Evolutionary conservation across 2,888 invertebrate species (phyloP).

Genomic region (Isoperla grammatica): DNA sequence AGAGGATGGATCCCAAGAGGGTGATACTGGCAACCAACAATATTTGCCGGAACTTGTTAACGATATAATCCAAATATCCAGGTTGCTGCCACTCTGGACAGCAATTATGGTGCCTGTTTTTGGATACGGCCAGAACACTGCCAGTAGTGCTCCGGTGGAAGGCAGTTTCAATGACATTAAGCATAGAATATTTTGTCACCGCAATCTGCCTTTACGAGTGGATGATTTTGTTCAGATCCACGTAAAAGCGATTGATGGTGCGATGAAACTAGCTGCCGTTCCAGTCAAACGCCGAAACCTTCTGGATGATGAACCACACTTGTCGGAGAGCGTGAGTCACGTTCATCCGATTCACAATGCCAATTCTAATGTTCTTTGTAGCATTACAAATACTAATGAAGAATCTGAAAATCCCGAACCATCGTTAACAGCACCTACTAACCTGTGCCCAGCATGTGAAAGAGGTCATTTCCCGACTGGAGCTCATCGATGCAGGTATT

Average conservation of each 20-base stretch:
- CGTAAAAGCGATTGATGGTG: background rate
- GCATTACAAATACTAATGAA: background rate
- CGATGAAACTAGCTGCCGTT: slow-evolving; percentile 5
- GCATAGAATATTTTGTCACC: background rate
- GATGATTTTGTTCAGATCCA: slow-evolving; percentile 1
- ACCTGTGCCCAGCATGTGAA: no score
- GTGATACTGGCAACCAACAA: slow-evolving; percentile 26
- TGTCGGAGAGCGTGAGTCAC: no score
- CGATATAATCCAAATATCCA: slow-evolving; percentile 24
- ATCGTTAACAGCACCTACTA: no score
- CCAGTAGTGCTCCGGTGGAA: slow-evolving; percentile 27
- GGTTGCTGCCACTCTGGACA: slow-evolving; percentile 26
- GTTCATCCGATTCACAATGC: no score
- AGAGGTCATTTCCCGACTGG: no score
- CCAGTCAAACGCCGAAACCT: no score
- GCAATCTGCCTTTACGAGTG: background rate
- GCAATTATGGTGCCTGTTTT: slow-evolving; percentile 24
- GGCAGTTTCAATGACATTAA: slow-evolving; percentile 10
- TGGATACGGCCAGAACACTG: slow-evolving; percentile 15
- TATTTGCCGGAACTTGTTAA: slow-evolving; percentile 24
- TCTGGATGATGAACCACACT: no score
- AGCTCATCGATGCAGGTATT: no score
- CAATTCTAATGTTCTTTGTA: no score
- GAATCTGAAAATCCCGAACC: background rate
- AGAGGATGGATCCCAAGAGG: slow-evolving; percentile 7